Percentiles rank a stretch among this genome's conserved stretches.
Conservation (phyloP, 2,888 invertebrate genomes). For the Mellilla xanthometata region DNA sequence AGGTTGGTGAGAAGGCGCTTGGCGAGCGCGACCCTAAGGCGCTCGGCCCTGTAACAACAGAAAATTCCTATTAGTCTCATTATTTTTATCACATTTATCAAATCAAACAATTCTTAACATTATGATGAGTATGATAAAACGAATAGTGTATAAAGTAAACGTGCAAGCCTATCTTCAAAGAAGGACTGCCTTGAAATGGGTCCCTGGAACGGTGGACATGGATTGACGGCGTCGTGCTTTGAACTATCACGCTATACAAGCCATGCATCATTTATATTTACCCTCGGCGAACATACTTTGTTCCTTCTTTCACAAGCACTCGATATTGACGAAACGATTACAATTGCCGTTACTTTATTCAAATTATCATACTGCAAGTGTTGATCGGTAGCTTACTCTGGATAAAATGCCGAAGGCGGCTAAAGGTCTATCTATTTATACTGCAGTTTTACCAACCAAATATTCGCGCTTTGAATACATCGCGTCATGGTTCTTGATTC, state of each 20-base stretch:
- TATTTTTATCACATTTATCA: not conserved
- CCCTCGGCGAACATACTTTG: slow-evolving; percentile 82
- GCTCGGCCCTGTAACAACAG: slow-evolving; percentile 80
- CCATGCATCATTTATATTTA: slow-evolving; percentile 83
- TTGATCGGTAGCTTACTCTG: slow-evolving; percentile 54
- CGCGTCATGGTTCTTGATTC: slow-evolving; percentile 80
- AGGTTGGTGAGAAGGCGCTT: slow-evolving; percentile 80
- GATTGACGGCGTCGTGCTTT: slow-evolving; percentile 66
- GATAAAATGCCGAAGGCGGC: slow-evolving; percentile 59
- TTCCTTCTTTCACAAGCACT: slow-evolving; percentile 70
- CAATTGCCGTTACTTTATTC: slow-evolving; percentile 37
- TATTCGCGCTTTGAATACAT: slow-evolving; percentile 80
- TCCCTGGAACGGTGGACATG: slow-evolving; percentile 49
- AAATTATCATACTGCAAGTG: slow-evolving; percentile 37
- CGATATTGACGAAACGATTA: slow-evolving; percentile 71
- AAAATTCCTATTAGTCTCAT: slow-evolving; percentile 20
- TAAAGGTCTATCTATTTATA: slow-evolving; percentile 74
- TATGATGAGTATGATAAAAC: slow-evolving; percentile 6
- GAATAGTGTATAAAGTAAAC: not conserved
- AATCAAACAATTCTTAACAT: slow-evolving; percentile 10
- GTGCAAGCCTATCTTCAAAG: slow-evolving; percentile 38
- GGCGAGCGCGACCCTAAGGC: slow-evolving; percentile 81
- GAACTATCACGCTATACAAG: slow-evolving; percentile 84
- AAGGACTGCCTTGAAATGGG: slow-evolving; percentile 54
- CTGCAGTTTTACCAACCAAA: slow-evolving; percentile 68